These are phyloP conservation scores for Calephelis virginiensis DNA, from an alignment of 1,140 invertebrate species.

Conservation along the genomic window DNA sequence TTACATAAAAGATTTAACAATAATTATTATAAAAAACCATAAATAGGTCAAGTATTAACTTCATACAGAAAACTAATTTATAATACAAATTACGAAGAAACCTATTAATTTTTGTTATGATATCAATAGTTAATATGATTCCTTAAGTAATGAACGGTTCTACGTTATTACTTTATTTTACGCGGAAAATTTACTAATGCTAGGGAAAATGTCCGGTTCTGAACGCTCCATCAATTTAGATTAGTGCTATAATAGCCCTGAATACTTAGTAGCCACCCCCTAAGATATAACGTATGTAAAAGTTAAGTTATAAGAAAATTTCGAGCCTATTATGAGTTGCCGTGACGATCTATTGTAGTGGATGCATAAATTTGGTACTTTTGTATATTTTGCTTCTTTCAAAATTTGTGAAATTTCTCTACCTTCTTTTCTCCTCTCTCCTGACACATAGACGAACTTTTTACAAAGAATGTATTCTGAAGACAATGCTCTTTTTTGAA, in stretches of 20 bases:
- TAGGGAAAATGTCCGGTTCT: constrained; percentile 66
- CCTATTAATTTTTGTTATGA: constrained; percentile 15
- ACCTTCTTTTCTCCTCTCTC: too few relatives aligned
- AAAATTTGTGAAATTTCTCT: too few relatives aligned
- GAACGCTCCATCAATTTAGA: constrained; percentile 76
- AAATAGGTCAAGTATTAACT: too few relatives aligned
- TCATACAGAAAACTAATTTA: neutral
- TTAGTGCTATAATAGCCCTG: constrained; percentile 67
- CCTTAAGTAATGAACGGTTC: constrained; percentile 69
- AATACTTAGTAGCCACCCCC: constrained; percentile 54
- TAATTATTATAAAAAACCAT: too few relatives aligned
- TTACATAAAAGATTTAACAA: too few relatives aligned
- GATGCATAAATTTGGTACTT: constrained; percentile 46
- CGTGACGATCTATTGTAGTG: constrained; percentile 46
- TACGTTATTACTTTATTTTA: constrained; percentile 71
- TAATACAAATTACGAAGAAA: neutral
- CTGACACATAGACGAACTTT: too few relatives aligned
- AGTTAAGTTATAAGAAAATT: constrained; percentile 74
- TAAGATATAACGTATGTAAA: constrained; percentile 67
- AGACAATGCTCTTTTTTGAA: too few relatives aligned
- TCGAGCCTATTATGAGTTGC: constrained; percentile 72
- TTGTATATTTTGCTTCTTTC: too few relatives aligned
- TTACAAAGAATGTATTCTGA: too few relatives aligned
- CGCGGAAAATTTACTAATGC: constrained; percentile 72
- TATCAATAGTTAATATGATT: neutral